Percentiles rank a stretch among this genome's conserved stretches.
Evolutionary conservation across 2,113 vertebrate genomes (phyloP).

Genomic region (human (Homo sapiens)): DNA sequence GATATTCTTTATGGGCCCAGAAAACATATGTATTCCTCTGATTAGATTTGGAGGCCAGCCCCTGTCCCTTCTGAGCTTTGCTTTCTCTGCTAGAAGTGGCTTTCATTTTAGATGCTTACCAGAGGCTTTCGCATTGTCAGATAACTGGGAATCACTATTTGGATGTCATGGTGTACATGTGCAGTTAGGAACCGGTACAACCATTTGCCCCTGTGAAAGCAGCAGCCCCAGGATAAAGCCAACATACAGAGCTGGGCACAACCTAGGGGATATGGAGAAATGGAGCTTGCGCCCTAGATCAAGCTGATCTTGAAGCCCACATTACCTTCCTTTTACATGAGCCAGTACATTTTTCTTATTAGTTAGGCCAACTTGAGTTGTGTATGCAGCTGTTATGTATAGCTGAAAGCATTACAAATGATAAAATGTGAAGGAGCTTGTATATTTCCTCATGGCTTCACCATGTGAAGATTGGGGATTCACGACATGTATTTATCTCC

Average conservation of each 20-base stretch:
- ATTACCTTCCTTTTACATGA: neutral
- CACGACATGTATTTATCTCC: neutral
- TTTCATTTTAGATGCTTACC: neutral
- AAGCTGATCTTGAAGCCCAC: neutral
- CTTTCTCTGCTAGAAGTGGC: neutral
- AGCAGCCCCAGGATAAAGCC: neutral
- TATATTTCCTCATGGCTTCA: too few species aligned
- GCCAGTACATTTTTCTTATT: neutral
- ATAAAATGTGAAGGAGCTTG: too few species aligned
- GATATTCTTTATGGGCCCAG: neutral
- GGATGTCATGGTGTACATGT: neutral
- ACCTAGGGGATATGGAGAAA: neutral
- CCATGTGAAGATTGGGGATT: neutral
- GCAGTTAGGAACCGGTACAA: neutral
- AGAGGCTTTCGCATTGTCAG: neutral
- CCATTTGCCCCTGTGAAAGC: neutral
- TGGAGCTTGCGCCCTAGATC: neutral
- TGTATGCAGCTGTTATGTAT: neutral
- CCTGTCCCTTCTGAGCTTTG: neutral
- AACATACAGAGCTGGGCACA: neutral
- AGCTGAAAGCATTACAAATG: neutral
- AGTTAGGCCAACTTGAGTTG: neutral
- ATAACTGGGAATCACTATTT: neutral
- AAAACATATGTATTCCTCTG: neutral
- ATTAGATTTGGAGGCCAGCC: neutral